Percentiles rank a stretch among this genome's conserved stretches.
Evolutionary conservation across 92 coral and sea anemone genomes (phyloP).

Genomic region (Palythoa grandis): DNA sequence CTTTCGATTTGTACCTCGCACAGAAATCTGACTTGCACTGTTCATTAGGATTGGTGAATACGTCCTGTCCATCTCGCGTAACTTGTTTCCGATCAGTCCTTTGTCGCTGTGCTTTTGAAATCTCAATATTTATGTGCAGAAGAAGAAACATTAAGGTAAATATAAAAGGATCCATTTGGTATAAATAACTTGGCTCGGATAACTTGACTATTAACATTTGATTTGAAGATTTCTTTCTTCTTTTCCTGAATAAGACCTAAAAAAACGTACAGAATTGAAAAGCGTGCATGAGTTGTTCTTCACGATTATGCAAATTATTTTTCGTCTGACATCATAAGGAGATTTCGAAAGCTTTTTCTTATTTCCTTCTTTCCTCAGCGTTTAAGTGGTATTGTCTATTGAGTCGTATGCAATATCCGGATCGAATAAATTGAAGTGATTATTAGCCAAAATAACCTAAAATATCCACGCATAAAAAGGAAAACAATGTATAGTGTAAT

Average conservation of each 20-base stretch:
- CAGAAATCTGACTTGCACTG: conserved; percentile 17
- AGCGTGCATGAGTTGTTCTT: too few relatives aligned
- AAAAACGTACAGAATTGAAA: neutral
- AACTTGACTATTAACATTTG: neutral
- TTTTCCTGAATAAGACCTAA: neutral
- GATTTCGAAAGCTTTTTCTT: neutral
- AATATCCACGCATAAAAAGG: too few relatives aligned
- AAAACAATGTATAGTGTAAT: neutral
- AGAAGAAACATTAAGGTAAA: neutral
- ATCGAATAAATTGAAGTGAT: neutral
- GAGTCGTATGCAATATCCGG: neutral
- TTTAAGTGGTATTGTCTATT: too few relatives aligned
- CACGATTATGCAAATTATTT: neutral
- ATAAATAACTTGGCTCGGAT: neutral
- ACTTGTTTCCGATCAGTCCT: neutral
- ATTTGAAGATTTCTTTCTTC: neutral
- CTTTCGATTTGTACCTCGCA: neutral
- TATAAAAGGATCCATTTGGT: neutral
- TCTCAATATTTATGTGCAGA: neutral
- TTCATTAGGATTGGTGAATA: conserved; percentile 6
- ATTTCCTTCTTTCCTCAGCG: neutral
- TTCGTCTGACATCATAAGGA: conserved; percentile 11
- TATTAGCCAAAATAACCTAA: neutral
- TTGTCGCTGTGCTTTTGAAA: neutral
- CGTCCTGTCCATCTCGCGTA: conserved; percentile 9